Evolutionary conservation across 1,140 invertebrate species (phyloP), one percentile per base, ranked within the genome.

Genomic region (Ptiloglossa arizonensis): DNA sequence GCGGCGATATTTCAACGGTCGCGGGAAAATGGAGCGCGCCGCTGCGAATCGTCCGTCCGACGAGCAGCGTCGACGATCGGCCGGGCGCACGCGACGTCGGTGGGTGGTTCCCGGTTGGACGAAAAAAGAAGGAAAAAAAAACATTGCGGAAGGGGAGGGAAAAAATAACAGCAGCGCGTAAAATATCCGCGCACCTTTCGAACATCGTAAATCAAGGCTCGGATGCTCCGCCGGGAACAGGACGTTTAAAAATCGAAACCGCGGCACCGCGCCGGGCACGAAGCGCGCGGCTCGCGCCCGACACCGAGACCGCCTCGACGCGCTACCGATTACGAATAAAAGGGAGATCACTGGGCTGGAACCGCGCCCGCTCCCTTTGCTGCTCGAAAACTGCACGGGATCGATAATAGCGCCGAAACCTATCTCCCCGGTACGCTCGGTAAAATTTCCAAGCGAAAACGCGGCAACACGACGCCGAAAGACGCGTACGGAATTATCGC

Each of bases 311-410:
- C 71, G 54, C 48, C 48, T 46, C 48, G 79, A 69, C 46, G 35
- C 60, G 62, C 62, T 69, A 27, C 17, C 46, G 60, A 81, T 79
- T 63, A 69, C 69, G 69, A 66, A 79, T 69, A 60, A 80, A 80
- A 82, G 77, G 77, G 77, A 80, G 80, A 75, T 80, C 77, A 74
- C 57, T 75, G 80, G 57, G 35, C 59, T 66, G 80, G 77, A 82
- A 80, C 50, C 70, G 27, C 69, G 68, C 63, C 44, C 72, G 41
- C 57, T 72, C 57, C 64, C 59, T 82, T 82, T 80, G 73, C 48
- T 48, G 68, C 74, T 64, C 57, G 62, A 68, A 82, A 74, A 75
- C 57, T 75, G 70, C 54, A 38, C 64, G 9, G 77, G 77, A 70
- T 82, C 80, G 80, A 82, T 82, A 82, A 69, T 62, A n/a, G 32